Conservation (phyloP, 1,140 invertebrate genomes). For the Acyrthosiphon pisum region DNA sequence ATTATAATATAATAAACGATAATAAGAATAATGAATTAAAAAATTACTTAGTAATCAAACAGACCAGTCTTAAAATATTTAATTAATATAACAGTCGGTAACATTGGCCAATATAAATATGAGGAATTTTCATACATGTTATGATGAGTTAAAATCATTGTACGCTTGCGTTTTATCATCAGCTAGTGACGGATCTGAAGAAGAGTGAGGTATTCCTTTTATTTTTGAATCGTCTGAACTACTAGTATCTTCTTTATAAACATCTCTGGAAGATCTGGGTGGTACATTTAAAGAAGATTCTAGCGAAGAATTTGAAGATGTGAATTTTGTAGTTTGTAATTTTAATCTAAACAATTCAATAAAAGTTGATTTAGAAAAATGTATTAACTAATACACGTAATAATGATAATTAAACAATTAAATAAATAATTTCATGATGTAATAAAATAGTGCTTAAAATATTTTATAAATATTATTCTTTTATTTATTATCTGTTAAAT, state of each 20-base stretch:
- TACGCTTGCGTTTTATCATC: background rate
- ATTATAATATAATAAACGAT: background rate
- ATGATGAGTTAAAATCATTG: conserved; percentile 8
- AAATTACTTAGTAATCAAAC: conserved; percentile 4
- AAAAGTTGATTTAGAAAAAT: background rate
- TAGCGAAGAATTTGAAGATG: background rate
- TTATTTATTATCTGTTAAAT: background rate
- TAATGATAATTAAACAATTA: too few species aligned
- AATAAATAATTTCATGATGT: background rate
- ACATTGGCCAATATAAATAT: background rate
- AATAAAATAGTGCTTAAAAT: background rate
- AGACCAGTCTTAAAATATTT: conserved; percentile 19
- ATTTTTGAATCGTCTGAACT: conserved; percentile 5
- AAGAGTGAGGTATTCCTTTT: background rate
- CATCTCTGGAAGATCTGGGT: background rate
- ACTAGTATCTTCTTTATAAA: background rate
- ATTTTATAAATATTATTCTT: background rate
- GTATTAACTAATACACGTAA: background rate
- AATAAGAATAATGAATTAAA: conserved; percentile 7
- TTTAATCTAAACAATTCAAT: background rate
- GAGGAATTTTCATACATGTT: background rate
- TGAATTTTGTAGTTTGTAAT: conserved; percentile 15
- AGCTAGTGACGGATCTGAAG: background rate
- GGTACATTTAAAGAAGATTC: background rate
- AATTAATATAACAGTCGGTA: conserved; percentile 25